Evolutionary conservation across 2,797 vertebrate genomes (phyloP).

Genomic region (Sebastes vulpes): DNA sequence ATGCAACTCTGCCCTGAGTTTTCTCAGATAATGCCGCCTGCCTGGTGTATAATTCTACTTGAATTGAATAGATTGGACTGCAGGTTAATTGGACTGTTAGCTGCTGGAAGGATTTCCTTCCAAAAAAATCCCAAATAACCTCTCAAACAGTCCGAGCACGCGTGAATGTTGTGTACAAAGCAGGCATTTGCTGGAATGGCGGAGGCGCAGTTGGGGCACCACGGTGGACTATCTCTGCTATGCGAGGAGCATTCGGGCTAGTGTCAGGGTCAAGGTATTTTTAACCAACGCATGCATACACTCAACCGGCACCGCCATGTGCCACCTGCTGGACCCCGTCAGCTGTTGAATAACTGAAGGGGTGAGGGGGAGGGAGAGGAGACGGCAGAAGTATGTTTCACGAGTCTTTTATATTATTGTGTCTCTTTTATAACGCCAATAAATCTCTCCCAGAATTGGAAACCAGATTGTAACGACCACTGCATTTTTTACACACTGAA

Average conservation of each 20-base stretch:
- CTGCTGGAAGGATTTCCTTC: conserved; percentile 12
- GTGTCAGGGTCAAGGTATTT: conserved; percentile 80
- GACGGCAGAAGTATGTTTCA: conserved; percentile 11
- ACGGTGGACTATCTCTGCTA: conserved; percentile 64
- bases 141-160: conserved; percentile 22
- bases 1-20: conserved; percentile 1
- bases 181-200: conserved; percentile 40
- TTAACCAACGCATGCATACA: conserved; percentile 55
- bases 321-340: conserved; percentile 80
- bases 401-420: conserved; percentile 17
- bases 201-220: conserved; percentile 39
- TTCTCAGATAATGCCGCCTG: not conserved
- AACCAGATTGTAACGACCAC: not conserved
- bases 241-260: conserved; percentile 54
- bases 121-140: conserved; percentile 23
- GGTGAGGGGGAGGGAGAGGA: not conserved
- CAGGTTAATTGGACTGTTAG: conserved; percentile 60
- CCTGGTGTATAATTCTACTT: conserved; percentile 9
- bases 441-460: conserved; percentile 14
- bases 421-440: not conserved
- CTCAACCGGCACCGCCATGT: conserved; percentile 41
- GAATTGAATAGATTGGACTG: conserved; percentile 31
- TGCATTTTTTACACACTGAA: not conserved
- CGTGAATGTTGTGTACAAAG: conserved; percentile 37
- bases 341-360: conserved; percentile 69